Percentiles rank a stretch among this genome's conserved stretches.
Evolutionary conservation across 2,888 invertebrate species (phyloP).

Genomic region (Aphrophora alni): DNA sequence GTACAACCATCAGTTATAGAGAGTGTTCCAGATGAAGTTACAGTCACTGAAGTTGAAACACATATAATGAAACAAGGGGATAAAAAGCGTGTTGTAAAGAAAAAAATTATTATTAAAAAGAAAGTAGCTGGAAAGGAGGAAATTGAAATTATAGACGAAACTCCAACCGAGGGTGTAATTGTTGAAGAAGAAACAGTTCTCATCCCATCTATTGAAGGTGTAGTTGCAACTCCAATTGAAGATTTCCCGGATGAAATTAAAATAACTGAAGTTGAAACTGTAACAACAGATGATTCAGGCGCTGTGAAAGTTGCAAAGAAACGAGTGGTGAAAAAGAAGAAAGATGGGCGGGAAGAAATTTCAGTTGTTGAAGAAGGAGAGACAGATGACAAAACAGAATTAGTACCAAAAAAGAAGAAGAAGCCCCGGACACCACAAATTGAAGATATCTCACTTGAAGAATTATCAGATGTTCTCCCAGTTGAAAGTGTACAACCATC

Average conservation of each 20-base stretch:
- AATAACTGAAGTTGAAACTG: constrained; percentile 12
- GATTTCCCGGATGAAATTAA: constrained; percentile 25
- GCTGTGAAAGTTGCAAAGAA: constrained; percentile 58
- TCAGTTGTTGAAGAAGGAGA: constrained; percentile 46
- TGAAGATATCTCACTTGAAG: constrained; percentile 55
- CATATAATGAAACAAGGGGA: neutral
- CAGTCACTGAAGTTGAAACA: constrained; percentile 29
- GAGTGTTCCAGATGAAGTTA: constrained; percentile 22
- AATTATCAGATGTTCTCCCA: too few relatives aligned
- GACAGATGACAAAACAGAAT: constrained; percentile 55
- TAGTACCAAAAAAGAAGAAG: constrained; percentile 58
- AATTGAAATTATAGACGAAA: constrained; percentile 29
- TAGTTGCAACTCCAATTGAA: neutral
- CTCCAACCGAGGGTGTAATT: constrained; percentile 30
- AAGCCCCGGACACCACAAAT: constrained; percentile 56
- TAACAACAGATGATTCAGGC: neutral
- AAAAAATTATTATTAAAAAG: constrained; percentile 14
- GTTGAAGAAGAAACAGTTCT: constrained; percentile 20
- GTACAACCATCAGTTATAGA: neutral
- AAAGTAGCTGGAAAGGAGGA: neutral
- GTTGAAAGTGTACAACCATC: too few relatives aligned
- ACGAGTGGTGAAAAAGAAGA: constrained; percentile 51
- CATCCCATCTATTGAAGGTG: too few relatives aligned
- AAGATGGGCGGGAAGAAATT: constrained; percentile 48
- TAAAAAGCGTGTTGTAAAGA: constrained; percentile 16